Percentiles rank a stretch among this genome's conserved stretches.
Conservation (phyloP, 2,797 vertebrate species). For the Amazona ochrocephala region DNA sequence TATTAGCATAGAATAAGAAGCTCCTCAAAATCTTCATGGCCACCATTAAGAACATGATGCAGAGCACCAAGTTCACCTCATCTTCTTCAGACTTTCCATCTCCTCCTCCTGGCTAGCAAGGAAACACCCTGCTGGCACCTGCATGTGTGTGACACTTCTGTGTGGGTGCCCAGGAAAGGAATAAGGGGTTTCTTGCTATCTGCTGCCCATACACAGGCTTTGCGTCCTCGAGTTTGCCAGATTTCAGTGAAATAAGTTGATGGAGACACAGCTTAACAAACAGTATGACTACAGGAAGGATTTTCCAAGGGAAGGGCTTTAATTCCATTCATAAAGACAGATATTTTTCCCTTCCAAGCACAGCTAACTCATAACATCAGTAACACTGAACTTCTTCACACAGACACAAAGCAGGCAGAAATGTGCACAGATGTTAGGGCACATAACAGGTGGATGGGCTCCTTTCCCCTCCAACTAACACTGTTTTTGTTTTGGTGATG, state of each 20-base stretch:
- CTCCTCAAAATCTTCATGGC: neutral
- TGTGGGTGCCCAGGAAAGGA: neutral
- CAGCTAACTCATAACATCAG: constrained; percentile 17
- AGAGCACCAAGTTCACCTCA: neutral
- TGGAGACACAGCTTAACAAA: neutral
- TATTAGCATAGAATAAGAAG: neutral
- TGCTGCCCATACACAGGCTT: neutral
- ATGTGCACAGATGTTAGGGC: neutral
- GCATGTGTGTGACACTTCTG: neutral
- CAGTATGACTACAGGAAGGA: neutral
- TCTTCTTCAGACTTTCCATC: neutral
- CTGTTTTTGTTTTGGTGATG: neutral
- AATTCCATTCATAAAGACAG: constrained; percentile 45
- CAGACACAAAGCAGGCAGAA: neutral
- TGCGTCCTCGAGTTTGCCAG: neutral
- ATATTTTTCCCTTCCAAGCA: neutral
- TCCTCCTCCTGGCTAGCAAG: neutral
- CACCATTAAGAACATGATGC: neutral
- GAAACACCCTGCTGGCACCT: neutral
- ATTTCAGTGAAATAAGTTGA: neutral
- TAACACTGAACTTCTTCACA: neutral
- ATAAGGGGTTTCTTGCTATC: neutral
- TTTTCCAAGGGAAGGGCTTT: constrained; percentile 39
- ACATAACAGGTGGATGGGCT: neutral
- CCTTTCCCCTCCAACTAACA: neutral